These are phyloP conservation scores for Cairina moschata DNA, from an alignment of 2,113 vertebrate genomes.

Conservation along the genomic window DNA sequence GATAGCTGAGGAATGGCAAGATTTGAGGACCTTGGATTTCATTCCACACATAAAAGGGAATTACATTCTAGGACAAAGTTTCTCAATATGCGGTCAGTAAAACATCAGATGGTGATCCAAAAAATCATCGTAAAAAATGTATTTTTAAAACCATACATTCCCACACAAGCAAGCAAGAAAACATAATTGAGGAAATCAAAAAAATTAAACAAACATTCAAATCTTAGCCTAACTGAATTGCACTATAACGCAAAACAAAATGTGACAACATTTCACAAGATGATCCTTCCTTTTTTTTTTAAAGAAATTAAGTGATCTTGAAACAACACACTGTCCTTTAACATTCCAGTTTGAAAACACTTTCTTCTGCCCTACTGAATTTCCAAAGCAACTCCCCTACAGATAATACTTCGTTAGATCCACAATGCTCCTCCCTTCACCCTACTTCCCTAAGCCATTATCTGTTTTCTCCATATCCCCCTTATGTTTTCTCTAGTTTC, in stretches of 20 bases:
- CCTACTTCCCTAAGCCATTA: not conserved
- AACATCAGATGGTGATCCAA: constrained; percentile 1
- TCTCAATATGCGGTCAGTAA: not conserved
- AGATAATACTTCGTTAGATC: not conserved
- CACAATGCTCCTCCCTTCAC: not conserved
- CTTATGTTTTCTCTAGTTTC: not conserved
- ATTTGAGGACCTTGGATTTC: constrained; percentile 37
- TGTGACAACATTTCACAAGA: not conserved
- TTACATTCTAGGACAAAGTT: constrained; percentile 34
- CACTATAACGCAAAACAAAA: not conserved
- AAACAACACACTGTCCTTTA: not conserved
- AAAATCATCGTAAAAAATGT: not conserved
- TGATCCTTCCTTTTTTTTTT: not conserved
- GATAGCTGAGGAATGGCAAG: constrained; percentile 28
- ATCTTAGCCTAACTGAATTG: not conserved
- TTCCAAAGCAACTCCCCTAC: not conserved
- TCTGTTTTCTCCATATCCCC: not conserved
- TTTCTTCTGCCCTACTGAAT: not conserved
- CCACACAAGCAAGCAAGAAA: not conserved
- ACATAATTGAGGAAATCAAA: not conserved
- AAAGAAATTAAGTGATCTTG: not conserved
- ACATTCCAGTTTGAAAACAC: not conserved
- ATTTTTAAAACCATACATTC: constrained; percentile 40
- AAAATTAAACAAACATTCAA: not conserved
- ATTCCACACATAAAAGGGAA: constrained; percentile 20